Percentiles rank a stretch among this genome's conserved stretches.
These are phyloP conservation scores for Trichonephila inaurata DNA, from an alignment of 1,140 invertebrate species.

Conservation along the genomic window DNA sequence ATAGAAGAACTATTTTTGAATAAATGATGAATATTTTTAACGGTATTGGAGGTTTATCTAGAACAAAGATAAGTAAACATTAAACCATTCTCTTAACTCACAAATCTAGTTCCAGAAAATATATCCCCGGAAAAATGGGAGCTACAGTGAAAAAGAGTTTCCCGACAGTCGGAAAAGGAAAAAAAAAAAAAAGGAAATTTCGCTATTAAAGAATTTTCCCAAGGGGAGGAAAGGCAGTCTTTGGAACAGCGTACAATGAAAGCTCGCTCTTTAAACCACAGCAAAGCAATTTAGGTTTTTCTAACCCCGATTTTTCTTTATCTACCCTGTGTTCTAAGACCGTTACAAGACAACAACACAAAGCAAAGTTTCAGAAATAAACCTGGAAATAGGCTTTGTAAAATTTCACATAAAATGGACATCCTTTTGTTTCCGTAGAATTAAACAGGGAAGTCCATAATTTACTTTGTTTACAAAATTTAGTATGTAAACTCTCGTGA, in stretches of 20 bases:
- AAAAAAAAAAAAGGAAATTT: neutral
- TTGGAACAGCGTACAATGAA: slow-evolving; percentile 10
- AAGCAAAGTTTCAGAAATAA: neutral
- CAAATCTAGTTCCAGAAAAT: neutral
- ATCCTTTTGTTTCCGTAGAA: no score
- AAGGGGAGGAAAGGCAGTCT: neutral
- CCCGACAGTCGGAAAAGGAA: neutral
- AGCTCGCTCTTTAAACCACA: slow-evolving; percentile 36
- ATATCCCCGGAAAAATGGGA: neutral
- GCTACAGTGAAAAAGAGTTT: slow-evolving; percentile 12
- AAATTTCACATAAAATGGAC: no score
- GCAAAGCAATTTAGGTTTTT: slow-evolving; percentile 14
- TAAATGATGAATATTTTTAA: no score
- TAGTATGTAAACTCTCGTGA: no score
- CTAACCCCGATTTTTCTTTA: neutral
- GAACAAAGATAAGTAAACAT: neutral
- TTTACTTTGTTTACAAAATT: no score
- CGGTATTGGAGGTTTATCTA: no score
- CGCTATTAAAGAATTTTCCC: slow-evolving; percentile 23
- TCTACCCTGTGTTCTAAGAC: slow-evolving; percentile 5
- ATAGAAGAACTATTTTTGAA: no score
- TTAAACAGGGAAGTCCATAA: no score
- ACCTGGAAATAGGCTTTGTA: no score
- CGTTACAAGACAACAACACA: slow-evolving; percentile 14
- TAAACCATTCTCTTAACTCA: neutral